Evolutionary conservation across 1,140 invertebrate species (phyloP).

Genomic region (Eurytemora carolleeae): DNA sequence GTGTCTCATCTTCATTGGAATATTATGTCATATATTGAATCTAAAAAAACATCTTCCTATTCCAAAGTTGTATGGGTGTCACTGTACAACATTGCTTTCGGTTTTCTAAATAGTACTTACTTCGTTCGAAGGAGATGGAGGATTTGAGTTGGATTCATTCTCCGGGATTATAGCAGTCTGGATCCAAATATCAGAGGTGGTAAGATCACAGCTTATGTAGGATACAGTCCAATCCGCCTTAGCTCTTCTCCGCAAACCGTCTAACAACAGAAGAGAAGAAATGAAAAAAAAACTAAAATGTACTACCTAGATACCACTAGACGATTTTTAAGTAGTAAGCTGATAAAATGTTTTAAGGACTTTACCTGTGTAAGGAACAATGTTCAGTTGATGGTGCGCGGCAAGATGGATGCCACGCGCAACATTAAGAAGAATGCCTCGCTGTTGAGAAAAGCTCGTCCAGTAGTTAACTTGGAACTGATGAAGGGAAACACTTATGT

Average conservation of each 20-base stretch:
- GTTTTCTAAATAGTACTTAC: constrained; percentile 5
- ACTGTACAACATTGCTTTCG: too few relatives aligned
- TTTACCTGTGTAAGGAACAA: constrained; percentile 18
- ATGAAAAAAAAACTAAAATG: too few relatives aligned
- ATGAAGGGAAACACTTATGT: constrained; percentile 63
- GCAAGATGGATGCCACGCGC: constrained; percentile 30
- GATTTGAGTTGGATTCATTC: neutral
- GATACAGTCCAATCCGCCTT: constrained; percentile 71
- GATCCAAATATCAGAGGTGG: constrained; percentile 35
- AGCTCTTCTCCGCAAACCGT: constrained; percentile 64
- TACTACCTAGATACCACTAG: too few relatives aligned
- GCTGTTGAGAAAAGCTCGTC: constrained; percentile 91
- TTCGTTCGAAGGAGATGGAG: neutral
- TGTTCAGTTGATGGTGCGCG: constrained; percentile 21
- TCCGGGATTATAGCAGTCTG: neutral
- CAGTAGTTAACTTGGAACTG: constrained; percentile 82
- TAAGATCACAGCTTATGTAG: constrained; percentile 79
- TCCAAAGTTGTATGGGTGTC: too few relatives aligned
- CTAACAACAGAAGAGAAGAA: too few relatives aligned
- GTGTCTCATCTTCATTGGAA: too few relatives aligned
- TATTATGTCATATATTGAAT: too few relatives aligned
- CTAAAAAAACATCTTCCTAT: too few relatives aligned
- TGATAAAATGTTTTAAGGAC: too few relatives aligned
- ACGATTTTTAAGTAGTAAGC: too few relatives aligned
- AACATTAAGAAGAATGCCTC: constrained; percentile 76